Base-by-base conservation (phyloP, 92 coral and sea anemone species). In the Siderastrea siderea region DNA sequence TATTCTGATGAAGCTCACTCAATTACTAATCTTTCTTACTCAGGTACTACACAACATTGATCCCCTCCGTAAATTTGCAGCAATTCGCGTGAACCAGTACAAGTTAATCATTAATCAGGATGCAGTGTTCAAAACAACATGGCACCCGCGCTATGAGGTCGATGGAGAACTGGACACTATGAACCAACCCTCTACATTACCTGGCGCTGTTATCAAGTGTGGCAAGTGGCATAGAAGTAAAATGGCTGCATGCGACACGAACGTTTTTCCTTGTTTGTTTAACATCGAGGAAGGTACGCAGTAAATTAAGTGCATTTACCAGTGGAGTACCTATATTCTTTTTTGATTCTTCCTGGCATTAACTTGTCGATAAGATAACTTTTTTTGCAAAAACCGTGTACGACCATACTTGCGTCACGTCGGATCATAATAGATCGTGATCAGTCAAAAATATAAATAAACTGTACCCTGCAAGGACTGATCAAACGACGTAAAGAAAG, bases 91-190 rank as follows among this genome's bases (percentile, higher is more conserved):
- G 71, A 85, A 89, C 54, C 88, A 92, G 77, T 94, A 92, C 92
- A 98, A 98, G 84, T 71, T 98, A 54, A 89, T 98, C 44, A 87
- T 98, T 45, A 98, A 98, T 52, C 99, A 98, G 70, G 95, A 98
- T 71, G 94, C 93, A 13, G 96, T 90, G 66, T 96, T 79, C 79
- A 86, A 93, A 53, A 92, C 96, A 11, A 91, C 95, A 2, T 98
- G 99, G 99, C 90, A 88, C 81, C 96, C 95, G 26, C 84, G 97
- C 63, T 94, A 92, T 49, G 82, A 65, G 6, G 88, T 71, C 75
- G 63, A 71, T 0, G 94, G 79, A 38, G 96, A 90, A 81, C 85
- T 88, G 62, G 92, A 92, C 12, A 82, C 77, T 15, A 71, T 88
- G 6, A 82, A 77, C 3, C 75, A 79, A 78, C 91, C 96, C 43